phyloP scores from a whole-genome alignment of 2,797 vertebrate species.

The Chrosomus eos region DNA sequence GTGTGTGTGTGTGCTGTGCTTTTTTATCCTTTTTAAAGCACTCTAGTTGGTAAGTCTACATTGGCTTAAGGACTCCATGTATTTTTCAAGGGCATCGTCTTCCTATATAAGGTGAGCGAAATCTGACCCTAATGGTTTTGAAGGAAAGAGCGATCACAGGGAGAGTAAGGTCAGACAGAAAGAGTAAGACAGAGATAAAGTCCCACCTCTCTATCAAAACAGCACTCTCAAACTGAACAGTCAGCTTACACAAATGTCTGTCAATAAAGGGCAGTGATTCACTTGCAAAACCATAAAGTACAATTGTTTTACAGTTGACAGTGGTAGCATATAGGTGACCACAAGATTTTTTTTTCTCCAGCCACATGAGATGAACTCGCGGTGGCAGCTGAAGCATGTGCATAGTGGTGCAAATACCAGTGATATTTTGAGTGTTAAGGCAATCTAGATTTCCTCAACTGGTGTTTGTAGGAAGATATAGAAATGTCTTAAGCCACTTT shows the following conservation, averaged over 20 bases:
- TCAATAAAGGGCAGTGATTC: conserved; percentile 14
- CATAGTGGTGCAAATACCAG: conserved; percentile 21
- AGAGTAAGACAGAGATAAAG: conserved; percentile 48
- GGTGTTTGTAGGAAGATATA: conserved; percentile 28
- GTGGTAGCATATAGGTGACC: neutral
- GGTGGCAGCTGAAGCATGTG: conserved; percentile 20
- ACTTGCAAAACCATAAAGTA: neutral
- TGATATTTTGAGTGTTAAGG: conserved; percentile 21
- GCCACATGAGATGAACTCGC: neutral
- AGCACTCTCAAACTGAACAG: conserved; percentile 9
- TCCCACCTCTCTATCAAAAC: conserved; percentile 45
- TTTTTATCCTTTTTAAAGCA: conserved; percentile 50
- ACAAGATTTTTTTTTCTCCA: neutral
- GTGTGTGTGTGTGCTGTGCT: conserved; percentile 13
- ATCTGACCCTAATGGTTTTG: conserved; percentile 63
- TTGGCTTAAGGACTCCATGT: conserved; percentile 58
- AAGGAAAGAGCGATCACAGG: conserved; percentile 50
- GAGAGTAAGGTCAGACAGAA: conserved; percentile 56
- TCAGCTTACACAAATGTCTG: conserved; percentile 14
- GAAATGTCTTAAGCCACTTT: conserved; percentile 24
- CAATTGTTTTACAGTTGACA: neutral
- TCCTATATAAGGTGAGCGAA: conserved; percentile 63
- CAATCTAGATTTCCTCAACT: conserved; percentile 37
- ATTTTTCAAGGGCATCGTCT: conserved; percentile 60
- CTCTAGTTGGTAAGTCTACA: conserved; percentile 46